Conservation (phyloP, 35 echinoderm and acorn worm species). For the Diadema setosum region DNA sequence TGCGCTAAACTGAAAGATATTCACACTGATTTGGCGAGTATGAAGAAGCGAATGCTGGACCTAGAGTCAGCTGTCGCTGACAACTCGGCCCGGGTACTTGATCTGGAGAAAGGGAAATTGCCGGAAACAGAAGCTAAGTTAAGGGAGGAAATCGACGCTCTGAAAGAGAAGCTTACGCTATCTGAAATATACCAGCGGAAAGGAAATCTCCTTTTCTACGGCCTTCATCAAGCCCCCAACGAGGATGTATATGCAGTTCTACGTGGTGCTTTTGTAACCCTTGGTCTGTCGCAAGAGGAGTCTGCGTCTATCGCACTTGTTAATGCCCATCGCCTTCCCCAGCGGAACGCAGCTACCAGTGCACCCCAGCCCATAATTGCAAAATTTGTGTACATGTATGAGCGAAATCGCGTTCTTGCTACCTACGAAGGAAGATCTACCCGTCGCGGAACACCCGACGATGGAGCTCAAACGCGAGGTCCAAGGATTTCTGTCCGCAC, state of each 20-base stretch:
- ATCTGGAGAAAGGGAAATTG: background rate
- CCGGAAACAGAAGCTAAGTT: background rate
- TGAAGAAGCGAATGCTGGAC: background rate
- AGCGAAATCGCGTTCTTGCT: background rate
- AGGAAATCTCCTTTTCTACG: background rate
- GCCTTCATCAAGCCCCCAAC: background rate
- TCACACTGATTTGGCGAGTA: background rate
- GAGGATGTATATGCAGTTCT: background rate
- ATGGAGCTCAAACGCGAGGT: background rate
- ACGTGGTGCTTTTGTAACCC: background rate
- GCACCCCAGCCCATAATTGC: background rate
- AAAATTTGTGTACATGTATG: background rate
- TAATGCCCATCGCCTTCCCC: background rate
- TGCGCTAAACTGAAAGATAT: background rate
- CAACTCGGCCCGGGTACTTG: background rate
- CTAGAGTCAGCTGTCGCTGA: background rate
- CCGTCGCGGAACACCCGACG: background rate
- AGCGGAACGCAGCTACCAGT: background rate
- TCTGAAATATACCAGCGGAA: background rate
- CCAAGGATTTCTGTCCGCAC: background rate
- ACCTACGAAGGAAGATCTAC: background rate
- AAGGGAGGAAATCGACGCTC: background rate
- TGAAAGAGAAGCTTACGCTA: background rate
- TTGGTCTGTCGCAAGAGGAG: background rate
- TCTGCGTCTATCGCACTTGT: background rate